Evolutionary conservation across 1,140 invertebrate genomes (phyloP), one percentile per base, ranked within the genome.

Genomic region (Pentalonia nigronervosa): DNA sequence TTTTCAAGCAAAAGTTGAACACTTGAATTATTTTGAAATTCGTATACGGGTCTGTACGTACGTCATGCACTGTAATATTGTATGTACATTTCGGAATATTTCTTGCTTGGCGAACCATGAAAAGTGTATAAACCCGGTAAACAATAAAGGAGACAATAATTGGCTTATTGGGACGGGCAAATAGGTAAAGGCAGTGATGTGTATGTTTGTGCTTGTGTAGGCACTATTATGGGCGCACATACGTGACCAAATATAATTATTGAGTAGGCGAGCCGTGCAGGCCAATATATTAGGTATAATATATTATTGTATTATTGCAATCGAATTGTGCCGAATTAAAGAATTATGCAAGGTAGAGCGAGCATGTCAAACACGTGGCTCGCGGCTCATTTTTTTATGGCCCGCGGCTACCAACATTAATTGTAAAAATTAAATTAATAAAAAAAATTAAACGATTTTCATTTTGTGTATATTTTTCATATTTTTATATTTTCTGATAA

Each of bases 241-340:
- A 86, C 84, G 84, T 88, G 86, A 88, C 86, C 30, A 88, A 88
- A 53, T 48, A 34, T 88, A 88, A 88, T 50, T 88, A 48, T 88
- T 50, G 86, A 88, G 86, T 88, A 21, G 86, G 86, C 86, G 86
- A 50, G 86, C 47, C 86, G 17, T 36, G 30, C 60, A 14, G 14
- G 11, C 30, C 60, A 67, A 67, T 67, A 67, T 67, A 67, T 67
- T n/a, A 23, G 50, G 21, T 53, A 53, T 53, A 50, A 17, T 50
- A 53, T 50, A 20, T 41, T 41, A 41, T 41, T 53, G 21, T 53
- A 76, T 76, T 76, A 76, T 53, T 34, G 87, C 53, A 48, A 48
- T 50, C 87, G n/a, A 88, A 88, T 88, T 88, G 50, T 88, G 50
- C 53, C n/a, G 20, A 88, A 88, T 88, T 88, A 30, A 88, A 88